Evolutionary conservation across 2,797 vertebrate genomes (phyloP).

Genomic region (Pogoniulus pusillus): DNA sequence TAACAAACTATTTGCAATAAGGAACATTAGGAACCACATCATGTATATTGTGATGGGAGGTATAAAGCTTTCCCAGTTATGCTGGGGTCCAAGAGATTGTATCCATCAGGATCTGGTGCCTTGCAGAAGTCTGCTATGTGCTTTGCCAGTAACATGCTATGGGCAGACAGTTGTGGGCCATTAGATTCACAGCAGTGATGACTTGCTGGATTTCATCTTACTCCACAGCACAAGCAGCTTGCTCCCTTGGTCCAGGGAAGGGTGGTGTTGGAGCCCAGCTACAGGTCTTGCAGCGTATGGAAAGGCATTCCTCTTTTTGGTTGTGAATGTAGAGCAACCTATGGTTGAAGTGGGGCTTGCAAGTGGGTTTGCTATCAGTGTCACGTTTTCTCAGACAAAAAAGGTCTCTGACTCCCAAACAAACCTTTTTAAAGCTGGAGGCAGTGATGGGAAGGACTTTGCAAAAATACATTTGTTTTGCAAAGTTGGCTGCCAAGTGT

Average conservation of each 20-base stretch:
- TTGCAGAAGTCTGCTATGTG: neutral
- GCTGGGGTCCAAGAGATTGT: neutral
- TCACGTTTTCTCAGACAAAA: neutral
- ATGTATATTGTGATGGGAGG: neutral
- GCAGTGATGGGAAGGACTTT: conserved; percentile 59
- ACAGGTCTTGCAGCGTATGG: neutral
- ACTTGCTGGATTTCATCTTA: neutral
- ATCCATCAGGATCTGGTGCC: neutral
- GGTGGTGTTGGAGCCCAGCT: neutral
- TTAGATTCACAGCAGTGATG: neutral
- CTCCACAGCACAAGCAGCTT: neutral
- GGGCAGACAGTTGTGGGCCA: neutral
- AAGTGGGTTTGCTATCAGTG: neutral
- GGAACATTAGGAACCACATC: neutral
- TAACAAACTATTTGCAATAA: neutral
- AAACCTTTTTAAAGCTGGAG: conserved; percentile 51
- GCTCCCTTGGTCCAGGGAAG: neutral
- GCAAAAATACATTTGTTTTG: conserved; percentile 66
- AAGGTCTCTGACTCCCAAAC: conserved; percentile 37
- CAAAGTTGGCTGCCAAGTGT: conserved; percentile 60
- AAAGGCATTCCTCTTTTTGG: neutral
- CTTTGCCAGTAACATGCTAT: neutral
- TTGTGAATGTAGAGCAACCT: accelerated
- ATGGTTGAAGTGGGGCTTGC: neutral
- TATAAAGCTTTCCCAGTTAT: neutral